These are phyloP conservation scores for Temnothorax curvispinosus DNA, from an alignment of 1,140 invertebrate species.

Conservation along the genomic window DNA sequence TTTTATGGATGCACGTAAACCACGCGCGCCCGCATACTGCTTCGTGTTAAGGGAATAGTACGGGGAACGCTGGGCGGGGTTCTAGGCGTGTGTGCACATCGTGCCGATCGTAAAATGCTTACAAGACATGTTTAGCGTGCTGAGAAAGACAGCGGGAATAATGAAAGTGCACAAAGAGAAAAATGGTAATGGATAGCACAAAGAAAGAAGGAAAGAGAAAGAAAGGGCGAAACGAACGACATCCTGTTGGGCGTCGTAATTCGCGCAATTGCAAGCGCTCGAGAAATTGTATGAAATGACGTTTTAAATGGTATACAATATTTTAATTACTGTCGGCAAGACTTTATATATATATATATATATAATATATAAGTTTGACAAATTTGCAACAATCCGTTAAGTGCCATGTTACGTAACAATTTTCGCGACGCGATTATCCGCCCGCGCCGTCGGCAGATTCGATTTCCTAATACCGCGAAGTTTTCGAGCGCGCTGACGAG, in stretches of 20 bases:
- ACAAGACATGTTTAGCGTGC: constrained; percentile 72
- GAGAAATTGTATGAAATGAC: not conserved
- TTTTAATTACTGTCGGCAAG: not conserved
- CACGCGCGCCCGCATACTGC: constrained; percentile 76
- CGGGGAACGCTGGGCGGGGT: constrained; percentile 72
- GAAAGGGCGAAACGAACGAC: constrained; percentile 1
- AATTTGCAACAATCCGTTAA: constrained; percentile 18
- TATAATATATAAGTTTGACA: constrained; percentile 11
- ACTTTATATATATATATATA: not conserved
- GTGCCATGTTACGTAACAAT: constrained; percentile 21
- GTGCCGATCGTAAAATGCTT: constrained; percentile 71
- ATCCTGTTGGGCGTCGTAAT: constrained; percentile 32
- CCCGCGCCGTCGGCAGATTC: not conserved
- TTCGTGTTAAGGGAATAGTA: constrained; percentile 80
- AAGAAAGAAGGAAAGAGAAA: not conserved
- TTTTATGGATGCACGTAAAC: constrained; percentile 83
- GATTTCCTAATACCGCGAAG: not conserved
- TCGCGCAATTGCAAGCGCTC: constrained; percentile 34
- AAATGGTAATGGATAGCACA: constrained; percentile 31
- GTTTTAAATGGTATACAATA: not conserved
- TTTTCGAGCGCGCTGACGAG: constrained; percentile 15
- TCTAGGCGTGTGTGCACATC: constrained; percentile 59
- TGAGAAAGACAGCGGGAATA: constrained; percentile 47
- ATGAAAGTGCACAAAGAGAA: constrained; percentile 52
- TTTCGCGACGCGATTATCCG: constrained; percentile 36